phyloP scores from a whole-genome alignment of 2,888 invertebrate genomes.

The Drosophila atripex region DNA sequence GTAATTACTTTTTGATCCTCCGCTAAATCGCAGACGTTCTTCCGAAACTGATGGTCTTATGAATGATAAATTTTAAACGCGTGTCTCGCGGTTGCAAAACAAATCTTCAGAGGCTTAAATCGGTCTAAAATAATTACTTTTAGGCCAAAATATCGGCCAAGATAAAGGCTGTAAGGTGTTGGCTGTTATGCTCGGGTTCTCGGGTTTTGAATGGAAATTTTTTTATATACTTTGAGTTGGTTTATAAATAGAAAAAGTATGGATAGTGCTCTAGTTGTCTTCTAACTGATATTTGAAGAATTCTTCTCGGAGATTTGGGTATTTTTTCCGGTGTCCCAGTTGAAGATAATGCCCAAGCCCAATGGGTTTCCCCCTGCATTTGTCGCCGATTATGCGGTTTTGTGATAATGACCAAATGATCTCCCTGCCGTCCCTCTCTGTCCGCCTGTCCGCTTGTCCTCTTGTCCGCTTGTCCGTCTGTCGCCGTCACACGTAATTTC shows the following conservation, averaged over 20 bases:
- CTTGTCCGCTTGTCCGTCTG: conserved; percentile 14
- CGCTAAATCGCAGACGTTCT: not conserved
- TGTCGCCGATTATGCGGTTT: conserved; percentile 81
- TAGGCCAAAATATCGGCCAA: not conserved
- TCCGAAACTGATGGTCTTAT: not conserved
- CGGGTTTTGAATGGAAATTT: not conserved
- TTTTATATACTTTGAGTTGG: not conserved
- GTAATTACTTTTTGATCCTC: not conserved
- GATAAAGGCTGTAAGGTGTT: not conserved
- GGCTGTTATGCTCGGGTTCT: not conserved
- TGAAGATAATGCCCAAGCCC: conserved; percentile 24
- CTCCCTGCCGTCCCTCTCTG: conserved; percentile 41
- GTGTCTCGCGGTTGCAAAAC: not conserved
- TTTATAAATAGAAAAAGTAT: not conserved
- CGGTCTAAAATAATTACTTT: not conserved
- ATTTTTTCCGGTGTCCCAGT: conserved; percentile 27
- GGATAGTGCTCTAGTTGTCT: not conserved
- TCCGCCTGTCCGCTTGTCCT: conserved; percentile 1
- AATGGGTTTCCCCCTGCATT: conserved; percentile 45
- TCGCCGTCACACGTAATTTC: conserved; percentile 72
- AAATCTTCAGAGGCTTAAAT: not conserved
- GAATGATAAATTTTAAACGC: not conserved
- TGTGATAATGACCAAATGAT: conserved; percentile 80
- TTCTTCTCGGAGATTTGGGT: not conserved
- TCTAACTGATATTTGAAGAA: too few relatives aligned